A percentile compares a stretch with the other conserved stretches of the same genome.
phyloP scores from a whole-genome alignment of 2,113 vertebrate species.

The Gymnorhina tibicen region DNA sequence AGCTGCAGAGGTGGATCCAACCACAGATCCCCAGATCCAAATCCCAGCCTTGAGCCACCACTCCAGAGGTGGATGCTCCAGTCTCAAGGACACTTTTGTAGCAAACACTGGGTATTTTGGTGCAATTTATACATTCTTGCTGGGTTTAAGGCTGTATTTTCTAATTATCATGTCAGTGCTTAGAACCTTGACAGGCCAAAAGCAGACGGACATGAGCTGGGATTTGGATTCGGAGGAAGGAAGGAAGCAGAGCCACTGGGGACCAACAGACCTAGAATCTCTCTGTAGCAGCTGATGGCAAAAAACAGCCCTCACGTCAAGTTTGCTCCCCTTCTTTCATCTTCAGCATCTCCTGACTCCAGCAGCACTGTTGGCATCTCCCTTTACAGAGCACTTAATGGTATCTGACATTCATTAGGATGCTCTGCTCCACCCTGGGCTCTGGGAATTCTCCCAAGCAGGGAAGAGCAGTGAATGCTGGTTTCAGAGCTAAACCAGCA shows the following conservation, averaged over 20 bases:
- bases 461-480: background rate
- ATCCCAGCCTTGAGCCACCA: background rate
- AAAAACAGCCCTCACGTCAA: background rate
- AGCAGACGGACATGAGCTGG: background rate
- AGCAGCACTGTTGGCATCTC: background rate
- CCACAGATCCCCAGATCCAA: fast-evolving
- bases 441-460: background rate
- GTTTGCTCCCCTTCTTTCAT: conserved; percentile 28
- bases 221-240: fast-evolving
- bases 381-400: background rate
- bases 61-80: background rate
- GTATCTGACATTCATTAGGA: background rate
- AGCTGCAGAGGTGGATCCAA: background rate
- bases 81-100: background rate
- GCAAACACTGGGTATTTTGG: background rate
- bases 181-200: background rate
- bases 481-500: background rate
- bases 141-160: background rate
- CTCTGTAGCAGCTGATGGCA: background rate
- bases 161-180: background rate
- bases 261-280: background rate
- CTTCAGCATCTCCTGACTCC: background rate
- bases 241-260: background rate
- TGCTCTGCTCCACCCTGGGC: background rate
- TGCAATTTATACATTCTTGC: background rate